These are phyloP conservation scores for Rhombomys opimus DNA, from an alignment of 2,113 vertebrate genomes.

Conservation along the genomic window DNA sequence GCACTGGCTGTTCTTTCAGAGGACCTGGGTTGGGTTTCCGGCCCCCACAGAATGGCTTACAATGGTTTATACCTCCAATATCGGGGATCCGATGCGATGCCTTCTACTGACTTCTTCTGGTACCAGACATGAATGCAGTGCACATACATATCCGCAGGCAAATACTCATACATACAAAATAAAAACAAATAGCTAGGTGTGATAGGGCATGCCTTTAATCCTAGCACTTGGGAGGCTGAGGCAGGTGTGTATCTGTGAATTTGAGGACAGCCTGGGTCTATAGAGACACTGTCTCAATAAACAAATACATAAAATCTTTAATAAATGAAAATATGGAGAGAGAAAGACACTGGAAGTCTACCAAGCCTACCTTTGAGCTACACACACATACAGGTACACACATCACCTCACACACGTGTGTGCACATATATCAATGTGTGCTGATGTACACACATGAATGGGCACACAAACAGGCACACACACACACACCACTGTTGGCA, in stretches of 20 bases:
- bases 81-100: background rate
- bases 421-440: background rate
- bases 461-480: background rate
- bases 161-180: background rate
- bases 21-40: background rate
- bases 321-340: background rate
- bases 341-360: background rate
- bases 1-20: background rate
- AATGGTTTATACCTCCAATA: background rate
- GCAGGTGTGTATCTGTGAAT: background rate
- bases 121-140: background rate
- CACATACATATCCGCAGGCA: background rate
- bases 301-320: background rate
- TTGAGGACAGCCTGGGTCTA: background rate
- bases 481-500: background rate
- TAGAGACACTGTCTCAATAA: background rate
- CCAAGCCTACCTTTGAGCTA: background rate
- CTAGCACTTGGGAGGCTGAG: background rate
- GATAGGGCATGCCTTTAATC: background rate
- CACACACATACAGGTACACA: background rate
- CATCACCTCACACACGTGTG: background rate
- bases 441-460: too few relatives aligned
- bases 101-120: background rate
- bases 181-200: background rate
- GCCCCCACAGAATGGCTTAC: background rate